These are phyloP conservation scores for Python bivittatus DNA, from an alignment of 2,113 vertebrate genomes.

Conservation along the genomic window DNA sequence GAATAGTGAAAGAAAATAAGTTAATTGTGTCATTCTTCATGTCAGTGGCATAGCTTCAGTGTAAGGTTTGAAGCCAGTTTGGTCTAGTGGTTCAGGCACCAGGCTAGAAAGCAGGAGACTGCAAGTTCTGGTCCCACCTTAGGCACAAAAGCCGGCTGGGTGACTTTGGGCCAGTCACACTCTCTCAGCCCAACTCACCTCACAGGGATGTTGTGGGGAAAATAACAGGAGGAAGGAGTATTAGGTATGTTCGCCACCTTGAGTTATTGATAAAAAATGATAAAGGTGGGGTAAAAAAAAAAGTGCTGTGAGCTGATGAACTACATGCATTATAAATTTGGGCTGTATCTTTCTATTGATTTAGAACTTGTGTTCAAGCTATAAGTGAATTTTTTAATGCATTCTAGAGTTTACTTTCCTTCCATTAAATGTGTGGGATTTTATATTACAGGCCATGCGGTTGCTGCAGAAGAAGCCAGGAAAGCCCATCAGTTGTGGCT, in stretches of 20 bases:
- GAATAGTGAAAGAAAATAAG: not conserved
- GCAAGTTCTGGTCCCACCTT: too few species aligned
- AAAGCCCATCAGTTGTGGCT: conserved; percentile 97
- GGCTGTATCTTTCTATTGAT: not conserved
- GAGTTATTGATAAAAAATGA: too few species aligned
- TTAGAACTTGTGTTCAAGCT: not conserved
- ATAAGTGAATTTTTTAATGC: not conserved
- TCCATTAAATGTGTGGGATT: not conserved
- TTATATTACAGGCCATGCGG: conserved; percentile 80
- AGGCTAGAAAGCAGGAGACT: too few species aligned
- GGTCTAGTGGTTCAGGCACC: too few species aligned
- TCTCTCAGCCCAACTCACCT: too few species aligned
- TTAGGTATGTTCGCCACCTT: too few species aligned
- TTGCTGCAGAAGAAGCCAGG: conserved; percentile 89
- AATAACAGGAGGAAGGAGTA: too few species aligned
- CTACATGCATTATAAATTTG: not conserved
- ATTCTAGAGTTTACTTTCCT: not conserved
- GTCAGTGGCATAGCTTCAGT: not conserved
- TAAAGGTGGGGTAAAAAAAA: too few species aligned
- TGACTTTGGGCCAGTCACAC: too few species aligned
- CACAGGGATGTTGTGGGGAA: too few species aligned
- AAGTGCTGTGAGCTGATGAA: not conserved
- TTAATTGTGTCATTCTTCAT: not conserved
- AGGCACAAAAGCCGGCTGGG: too few species aligned
- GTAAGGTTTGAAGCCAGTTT: too few species aligned